Base-by-base conservation (phyloP, 2,888 invertebrate species). In the Drosophila picticornis region DNA sequence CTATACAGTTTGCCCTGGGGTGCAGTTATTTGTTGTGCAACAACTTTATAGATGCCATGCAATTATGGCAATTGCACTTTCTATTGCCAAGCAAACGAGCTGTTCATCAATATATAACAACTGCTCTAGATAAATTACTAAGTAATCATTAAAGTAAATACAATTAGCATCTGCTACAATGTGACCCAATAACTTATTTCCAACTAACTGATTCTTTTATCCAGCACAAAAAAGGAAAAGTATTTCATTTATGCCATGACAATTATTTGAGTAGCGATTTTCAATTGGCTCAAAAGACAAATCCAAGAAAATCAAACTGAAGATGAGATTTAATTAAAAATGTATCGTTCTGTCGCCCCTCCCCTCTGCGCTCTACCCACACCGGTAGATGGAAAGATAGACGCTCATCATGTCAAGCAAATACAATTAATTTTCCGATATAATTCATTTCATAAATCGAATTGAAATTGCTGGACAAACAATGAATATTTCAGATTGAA, bases 291-390 rank as follows among this genome's bases (percentile, higher is more conserved):
- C 55, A 22, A 22, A 68, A 77, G 72, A 57, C 73, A 72, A 81
- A 84, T 32, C 72, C 40, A 55, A 68, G 34, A 36, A 51, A 34
- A 56, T 64, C 61, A 59, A 70, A 64, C 38, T 52, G 59, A 64
- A 73, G 58, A 69, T 82, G 67, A 57, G 66, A 85, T 90, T 85
- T 82, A 90, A 85, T 88, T 85, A 90, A 90, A 85, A 88, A 80
- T 77, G 66, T 72, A 65, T 72, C 82, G 32, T 58, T 29, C 52
- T 65, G 63, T 48, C 55, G 55, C 56, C 25, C 25, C 22, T 4
- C 22, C n/a, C 25, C 25, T 19, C 25, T 29, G 27, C 13, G 38
- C 46, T 22, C 4, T 22, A 16, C 13, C 16, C 22, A 16, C 4
- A 46, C 46, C 4, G 7, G 4, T 36, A 31, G 19, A 29, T 40